A percentile compares a stretch with the other conserved stretches of the same genome.
Evolutionary conservation across 2,888 invertebrate genomes (phyloP).

Genomic region (Chouioia cunea): DNA sequence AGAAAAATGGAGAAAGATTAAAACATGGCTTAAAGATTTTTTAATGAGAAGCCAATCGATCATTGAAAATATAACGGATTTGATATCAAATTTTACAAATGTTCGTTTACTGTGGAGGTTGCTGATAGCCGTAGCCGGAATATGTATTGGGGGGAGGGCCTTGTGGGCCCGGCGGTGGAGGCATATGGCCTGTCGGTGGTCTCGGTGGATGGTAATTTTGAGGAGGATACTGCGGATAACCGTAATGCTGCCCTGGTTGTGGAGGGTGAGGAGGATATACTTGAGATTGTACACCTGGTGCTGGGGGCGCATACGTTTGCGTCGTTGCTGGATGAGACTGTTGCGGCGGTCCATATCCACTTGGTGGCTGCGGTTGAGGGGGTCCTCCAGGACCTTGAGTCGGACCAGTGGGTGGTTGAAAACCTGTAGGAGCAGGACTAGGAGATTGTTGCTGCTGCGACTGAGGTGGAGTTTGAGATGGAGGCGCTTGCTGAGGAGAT

Average conservation of each 20-base stretch:
- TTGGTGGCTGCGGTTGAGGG: slow-evolving; percentile 65
- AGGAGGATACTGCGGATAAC: slow-evolving; percentile 74
- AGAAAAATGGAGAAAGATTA: too few species aligned
- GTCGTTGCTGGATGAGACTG: slow-evolving; percentile 71
- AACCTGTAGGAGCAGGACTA: slow-evolving; percentile 72
- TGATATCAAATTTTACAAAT: slow-evolving; percentile 17
- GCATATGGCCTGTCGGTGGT: slow-evolving; percentile 74
- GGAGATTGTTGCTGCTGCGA: slow-evolving; percentile 66
- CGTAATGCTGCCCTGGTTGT: slow-evolving; percentile 68
- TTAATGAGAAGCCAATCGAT: neutral
- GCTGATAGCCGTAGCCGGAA: slow-evolving; percentile 84
- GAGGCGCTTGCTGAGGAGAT: slow-evolving; percentile 57
- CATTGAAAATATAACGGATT: slow-evolving; percentile 12
- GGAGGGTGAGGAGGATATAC: slow-evolving; percentile 73
- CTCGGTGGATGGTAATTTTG: slow-evolving; percentile 73
- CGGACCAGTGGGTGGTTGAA: slow-evolving; percentile 67
- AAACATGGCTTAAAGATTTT: too few species aligned
- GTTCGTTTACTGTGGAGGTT: slow-evolving; percentile 76
- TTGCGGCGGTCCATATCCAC: slow-evolving; percentile 68
- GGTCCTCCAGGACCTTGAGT: slow-evolving; percentile 64
- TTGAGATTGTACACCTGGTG: slow-evolving; percentile 71
- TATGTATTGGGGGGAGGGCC: slow-evolving; percentile 82
- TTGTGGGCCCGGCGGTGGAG: slow-evolving; percentile 76
- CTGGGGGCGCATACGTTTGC: slow-evolving; percentile 66
- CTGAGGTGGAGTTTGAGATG: slow-evolving; percentile 57